Percentiles rank a stretch among this genome's conserved stretches.
These are phyloP conservation scores for Danaus chrysippus DNA, from an alignment of 2,888 invertebrate genomes.

Conservation along the genomic window DNA sequence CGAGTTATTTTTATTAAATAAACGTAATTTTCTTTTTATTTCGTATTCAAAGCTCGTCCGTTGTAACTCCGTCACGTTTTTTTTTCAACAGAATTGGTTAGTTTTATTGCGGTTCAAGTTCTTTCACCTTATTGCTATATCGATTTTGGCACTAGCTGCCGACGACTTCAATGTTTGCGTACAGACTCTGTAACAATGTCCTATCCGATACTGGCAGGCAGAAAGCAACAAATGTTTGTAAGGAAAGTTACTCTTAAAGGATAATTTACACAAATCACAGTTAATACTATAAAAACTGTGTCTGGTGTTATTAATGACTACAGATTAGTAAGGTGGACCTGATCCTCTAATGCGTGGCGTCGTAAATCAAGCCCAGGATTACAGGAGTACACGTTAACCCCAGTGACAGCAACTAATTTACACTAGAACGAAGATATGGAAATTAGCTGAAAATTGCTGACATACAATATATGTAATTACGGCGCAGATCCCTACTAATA, in stretches of 20 bases:
- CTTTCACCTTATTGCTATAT: background rate
- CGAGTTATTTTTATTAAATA: too few species aligned
- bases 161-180: background rate
- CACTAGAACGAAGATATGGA: background rate
- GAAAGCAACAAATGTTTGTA: background rate
- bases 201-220: background rate
- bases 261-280: background rate
- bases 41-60: background rate
- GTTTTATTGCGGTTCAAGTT: conserved; percentile 6
- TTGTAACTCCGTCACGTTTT: background rate
- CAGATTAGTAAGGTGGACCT: background rate
- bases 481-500: too few species aligned
- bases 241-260: background rate
- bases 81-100: background rate
- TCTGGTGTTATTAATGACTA: too few species aligned
- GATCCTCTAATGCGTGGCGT: background rate
- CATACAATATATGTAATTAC: too few species aligned
- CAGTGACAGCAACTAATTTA: background rate
- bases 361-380: conserved; percentile 3
- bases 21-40: too few species aligned
- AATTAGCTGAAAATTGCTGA: background rate
- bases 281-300: background rate
- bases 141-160: conserved; percentile 7
- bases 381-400: background rate
- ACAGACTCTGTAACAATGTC: conserved; percentile 6